These are phyloP conservation scores for Porites cylindrica DNA, from an alignment of 92 coral and sea anemone genomes.

Conservation along the genomic window DNA sequence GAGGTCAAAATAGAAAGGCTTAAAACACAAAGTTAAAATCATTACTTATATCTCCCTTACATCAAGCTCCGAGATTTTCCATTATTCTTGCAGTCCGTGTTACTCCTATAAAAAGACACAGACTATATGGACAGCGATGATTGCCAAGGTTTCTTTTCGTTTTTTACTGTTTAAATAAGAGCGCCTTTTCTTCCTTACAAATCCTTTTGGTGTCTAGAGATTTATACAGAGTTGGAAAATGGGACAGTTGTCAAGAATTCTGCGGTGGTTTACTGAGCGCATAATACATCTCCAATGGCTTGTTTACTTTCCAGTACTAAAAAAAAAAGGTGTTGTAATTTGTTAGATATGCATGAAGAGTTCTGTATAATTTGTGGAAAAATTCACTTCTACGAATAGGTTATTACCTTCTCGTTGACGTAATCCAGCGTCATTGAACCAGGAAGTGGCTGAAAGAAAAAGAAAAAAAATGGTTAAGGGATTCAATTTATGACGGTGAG, in stretches of 20 bases:
- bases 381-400: neutral
- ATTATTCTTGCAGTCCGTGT: too few species aligned
- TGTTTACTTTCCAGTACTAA: constrained; percentile 99
- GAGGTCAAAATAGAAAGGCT: too few species aligned
- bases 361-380: neutral
- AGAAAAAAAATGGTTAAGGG: neutral
- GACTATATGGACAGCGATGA: too few species aligned
- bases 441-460: constrained; percentile 83
- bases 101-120: too few species aligned
- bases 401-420: constrained; percentile 96
- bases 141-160: too few species aligned
- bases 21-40: too few species aligned
- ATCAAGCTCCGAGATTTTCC: too few species aligned
- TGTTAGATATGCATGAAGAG: neutral
- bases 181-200: neutral
- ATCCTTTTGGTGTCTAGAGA: neutral
- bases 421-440: constrained; percentile 95
- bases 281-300: constrained; percentile 99
- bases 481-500: too few species aligned
- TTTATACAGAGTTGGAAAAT: neutral
- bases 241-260: neutral
- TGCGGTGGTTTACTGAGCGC: constrained; percentile 66
- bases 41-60: too few species aligned
- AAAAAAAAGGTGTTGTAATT: neutral
- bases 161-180: neutral